Evolutionary conservation across 92 coral and sea anemone species (phyloP), one percentile per base, ranked within the genome.

Genomic region (Anthopleura xanthogrammica): DNA sequence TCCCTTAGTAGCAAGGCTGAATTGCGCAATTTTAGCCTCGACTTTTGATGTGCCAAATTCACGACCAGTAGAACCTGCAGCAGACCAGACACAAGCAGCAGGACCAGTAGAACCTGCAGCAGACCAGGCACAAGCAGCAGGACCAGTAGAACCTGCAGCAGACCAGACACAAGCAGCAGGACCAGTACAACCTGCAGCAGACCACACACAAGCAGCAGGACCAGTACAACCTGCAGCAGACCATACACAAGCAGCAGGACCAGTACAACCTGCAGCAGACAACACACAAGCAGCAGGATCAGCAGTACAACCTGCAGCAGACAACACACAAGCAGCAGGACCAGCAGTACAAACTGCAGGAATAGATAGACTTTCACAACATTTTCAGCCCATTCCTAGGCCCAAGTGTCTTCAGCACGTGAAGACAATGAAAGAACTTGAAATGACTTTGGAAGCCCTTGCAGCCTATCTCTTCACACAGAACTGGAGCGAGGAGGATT

Each of bases 391-490:
- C 36, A 29, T 29, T 29, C 72, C 72, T 19, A 64, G 72, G 12
- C 79, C 58, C 10, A 76, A 12, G 23, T n/a, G n/a, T 24, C 58
- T 46, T 9, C 13, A 13, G 24, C 56, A 52, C 9, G 36, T 76
- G 6, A 76, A 41, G 16, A 76, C 56, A n/a, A 19, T 76, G 36
- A 12, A 52, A 78, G 81, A 78, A 10, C 39, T 78, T 8, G 74
- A 79, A 48, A 40, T 39, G 23, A 79, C 74, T 11, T 39, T 79
- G 2, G 74, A 79, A 62, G 82, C 82, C 13, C 73, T 79, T 42
- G 82, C 82, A 13, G 82, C 82, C 0, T 79, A 36, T 43, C 24
- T 79, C 12, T 57, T 79, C 11, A 39, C 43, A 16, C 82, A 79
- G 82, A 36, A 56, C 48, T 0, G 55, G 55, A 79, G 52, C 14